These are phyloP conservation scores for Euthynnus affinis DNA, from an alignment of 2,797 vertebrate genomes.

Conservation along the genomic window DNA sequence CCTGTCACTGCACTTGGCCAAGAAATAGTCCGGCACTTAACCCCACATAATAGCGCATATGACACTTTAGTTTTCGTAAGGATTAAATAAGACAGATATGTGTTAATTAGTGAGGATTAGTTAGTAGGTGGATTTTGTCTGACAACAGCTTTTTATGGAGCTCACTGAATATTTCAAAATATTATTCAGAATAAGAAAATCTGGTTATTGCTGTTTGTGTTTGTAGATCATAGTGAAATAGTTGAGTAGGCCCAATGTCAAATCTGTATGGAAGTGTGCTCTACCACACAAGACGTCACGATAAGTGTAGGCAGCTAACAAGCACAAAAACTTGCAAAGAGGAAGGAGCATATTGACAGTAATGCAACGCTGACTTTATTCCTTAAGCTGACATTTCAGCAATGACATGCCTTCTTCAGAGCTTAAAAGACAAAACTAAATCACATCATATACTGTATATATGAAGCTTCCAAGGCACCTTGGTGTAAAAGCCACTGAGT, in stretches of 20 bases:
- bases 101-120: background rate
- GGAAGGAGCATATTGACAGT: background rate
- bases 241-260: too few relatives aligned
- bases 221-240: background rate
- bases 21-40: too few relatives aligned
- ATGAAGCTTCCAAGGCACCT: background rate
- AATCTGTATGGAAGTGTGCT: too few relatives aligned
- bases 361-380: background rate
- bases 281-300: background rate
- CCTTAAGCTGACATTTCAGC: background rate
- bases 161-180: background rate
- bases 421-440: background rate
- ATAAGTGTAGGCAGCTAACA: background rate
- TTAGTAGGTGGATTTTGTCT: background rate
- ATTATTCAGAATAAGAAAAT: too few relatives aligned
- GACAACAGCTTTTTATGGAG: background rate
- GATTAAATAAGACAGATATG: background rate
- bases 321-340: background rate
- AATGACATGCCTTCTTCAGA: background rate
- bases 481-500: background rate
- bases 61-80: too few relatives aligned
- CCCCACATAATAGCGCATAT: too few relatives aligned
- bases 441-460: background rate
- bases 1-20: too few relatives aligned
- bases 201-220: background rate